Base-by-base conservation (phyloP, 2,888 invertebrate species). In the Mantis religiosa region DNA sequence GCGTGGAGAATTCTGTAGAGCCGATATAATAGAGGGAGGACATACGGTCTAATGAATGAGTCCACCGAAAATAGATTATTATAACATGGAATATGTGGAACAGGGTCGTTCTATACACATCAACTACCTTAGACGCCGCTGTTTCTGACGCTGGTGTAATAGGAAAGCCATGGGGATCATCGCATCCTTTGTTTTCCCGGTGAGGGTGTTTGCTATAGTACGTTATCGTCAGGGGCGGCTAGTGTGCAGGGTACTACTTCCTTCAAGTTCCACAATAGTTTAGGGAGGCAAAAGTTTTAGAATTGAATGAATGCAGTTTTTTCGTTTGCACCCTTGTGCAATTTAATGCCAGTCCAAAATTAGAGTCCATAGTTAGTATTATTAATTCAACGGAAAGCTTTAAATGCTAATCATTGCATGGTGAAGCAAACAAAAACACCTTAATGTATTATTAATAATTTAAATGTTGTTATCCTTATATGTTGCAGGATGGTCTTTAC, bases 11-110 rank as follows among this genome's bases (percentile, higher is more conserved):
- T 28, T 84, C 30, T 34, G 12, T 34, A 14, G 41, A 41, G n/a
- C 84, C 47, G 27, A 47, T 85, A 85, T 47, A 41, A 47, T 85
- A 28, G 83, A 0, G 83, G 83, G 83, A 12, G 28, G 84, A 28
- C 41, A 3, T 34, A n/a, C n/a, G 34, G 2, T 84, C 47, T 85
- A 85, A 85, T 47, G 47, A 85, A 85, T 14, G 47, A 85, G 12
- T 85, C 28, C 41, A n/a, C 85, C 47, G 41, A 85, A 85, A 85
- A 85, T 85, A 85, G 47, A 85, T 85, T 47, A 85, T 85, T 34
- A 85, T 85, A 85, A 85, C 85, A 85, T 27, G 85, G 85, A 41
- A 85, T 47, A 27, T 85, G 85, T 85, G 85, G 85, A 85, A 85
- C 27, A 28, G 47, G 85, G 47, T 85, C 85, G 47, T 20, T 85